Base-by-base conservation (phyloP, 2,113 vertebrate species). In the Barnardius zonarius region DNA sequence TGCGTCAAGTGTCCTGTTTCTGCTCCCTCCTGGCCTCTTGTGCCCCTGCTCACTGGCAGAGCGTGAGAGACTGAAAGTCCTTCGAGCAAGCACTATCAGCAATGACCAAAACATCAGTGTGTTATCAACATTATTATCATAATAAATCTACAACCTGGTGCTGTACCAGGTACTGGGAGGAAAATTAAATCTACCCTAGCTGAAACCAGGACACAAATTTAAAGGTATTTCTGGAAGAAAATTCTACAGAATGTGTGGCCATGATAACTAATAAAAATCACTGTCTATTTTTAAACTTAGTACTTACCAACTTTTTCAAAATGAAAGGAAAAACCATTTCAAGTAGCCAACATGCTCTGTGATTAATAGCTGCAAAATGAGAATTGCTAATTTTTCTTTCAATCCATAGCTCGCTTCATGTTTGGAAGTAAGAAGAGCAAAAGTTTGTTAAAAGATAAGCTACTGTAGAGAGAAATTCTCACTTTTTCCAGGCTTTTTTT, bases 261-360 rank as follows among this genome's bases (percentile, higher is more conserved):
- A 87, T 23, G 30, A 80, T 48, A 96, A 97, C 74, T 41, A 54
- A 46, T 81, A 83, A 59, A 91, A 89, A 88, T 59, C 24, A 76
- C 24, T 30, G 27, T 24, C 61, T 86, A 48, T 67, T 70, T 11
- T 86, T 94, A 93, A 73, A 82, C 59, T 72, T 72, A 72, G 66
- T 48, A 81, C 74, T 88, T 87, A 41, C 31, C 31, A 86, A 12
- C 24, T 87, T 75, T 61, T n/a, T 95, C 82, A 94, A 88, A 79
- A 86, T 92, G 91, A 82, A 82, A 90, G 57, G 33, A 54, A 92
- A 87, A 88, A 46, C 7, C 19, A 63, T 70, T 77, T 80, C 59
- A 86, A 54, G n/a, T 52, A 76, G 43, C 10, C 22, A 73, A 44
- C 2, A 4, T 46, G 41, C 44, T 20, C 67, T 48, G 37, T 27